Conservation (phyloP, 2,888 invertebrate genomes). For the Hemistola chrysoprasaria region DNA sequence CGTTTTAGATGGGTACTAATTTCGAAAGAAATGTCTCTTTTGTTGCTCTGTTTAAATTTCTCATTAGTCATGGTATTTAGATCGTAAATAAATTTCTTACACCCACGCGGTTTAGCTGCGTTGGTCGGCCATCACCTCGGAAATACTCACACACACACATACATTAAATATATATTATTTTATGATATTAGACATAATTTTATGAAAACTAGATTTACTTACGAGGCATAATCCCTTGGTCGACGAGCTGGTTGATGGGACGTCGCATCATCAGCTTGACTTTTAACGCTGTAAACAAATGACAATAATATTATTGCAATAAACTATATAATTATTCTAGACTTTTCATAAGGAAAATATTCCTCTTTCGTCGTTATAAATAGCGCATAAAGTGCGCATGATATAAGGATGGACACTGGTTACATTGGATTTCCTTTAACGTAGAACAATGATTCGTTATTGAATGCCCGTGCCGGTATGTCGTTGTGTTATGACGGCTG, state of each 20-base stretch:
- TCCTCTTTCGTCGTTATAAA: conserved; percentile 10
- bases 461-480: conserved; percentile 49
- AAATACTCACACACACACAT: conserved; percentile 7
- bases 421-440: conserved; percentile 49
- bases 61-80: conserved; percentile 55
- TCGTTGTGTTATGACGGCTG: conserved; percentile 55
- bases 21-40: conserved; percentile 32
- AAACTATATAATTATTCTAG: conserved; percentile 1
- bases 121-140: conserved; percentile 15
- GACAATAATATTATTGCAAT: conserved; percentile 13
- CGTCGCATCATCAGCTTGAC: conserved; percentile 97
- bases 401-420: conserved; percentile 27
- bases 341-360: conserved; percentile 10
- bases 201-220: conserved; percentile 79
- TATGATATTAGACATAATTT: background rate
- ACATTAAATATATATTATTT: too few relatives aligned
- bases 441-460: conserved; percentile 59
- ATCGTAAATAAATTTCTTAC: conserved; percentile 67
- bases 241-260: conserved; percentile 97
- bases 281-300: conserved; percentile 92
- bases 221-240: conserved; percentile 99
- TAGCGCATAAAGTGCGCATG: too few relatives aligned
- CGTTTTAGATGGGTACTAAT: too few relatives aligned
- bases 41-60: conserved; percentile 26
- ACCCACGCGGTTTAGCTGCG: conserved; percentile 51